Percentiles rank a stretch among this genome's conserved stretches.
phyloP scores from a whole-genome alignment of 92 coral and sea anemone species.

The Palythoa caribaeorum region DNA sequence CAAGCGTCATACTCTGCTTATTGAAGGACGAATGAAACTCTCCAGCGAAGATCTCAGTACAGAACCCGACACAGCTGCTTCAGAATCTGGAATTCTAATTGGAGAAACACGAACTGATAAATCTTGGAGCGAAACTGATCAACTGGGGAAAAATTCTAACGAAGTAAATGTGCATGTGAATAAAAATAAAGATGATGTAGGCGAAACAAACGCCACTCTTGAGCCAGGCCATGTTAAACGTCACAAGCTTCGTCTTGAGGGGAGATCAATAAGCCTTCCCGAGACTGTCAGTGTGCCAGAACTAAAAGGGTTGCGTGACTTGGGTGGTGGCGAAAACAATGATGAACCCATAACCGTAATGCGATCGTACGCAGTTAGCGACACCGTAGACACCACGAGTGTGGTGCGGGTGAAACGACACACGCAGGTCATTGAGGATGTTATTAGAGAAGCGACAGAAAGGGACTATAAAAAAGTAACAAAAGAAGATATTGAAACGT shows the following conservation, averaged over 20 bases:
- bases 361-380: neutral
- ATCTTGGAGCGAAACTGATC: constrained; percentile 7
- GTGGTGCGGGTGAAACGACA: constrained; percentile 84
- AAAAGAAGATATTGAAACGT: constrained; percentile 27
- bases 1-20: constrained; percentile 66
- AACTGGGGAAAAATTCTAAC: neutral
- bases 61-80: constrained; percentile 11
- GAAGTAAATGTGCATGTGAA: neutral
- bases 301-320: neutral
- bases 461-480: constrained; percentile 53
- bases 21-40: constrained; percentile 62
- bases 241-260: constrained; percentile 61
- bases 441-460: constrained; percentile 65
- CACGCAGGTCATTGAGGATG: constrained; percentile 86
- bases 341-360: neutral
- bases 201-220: neutral
- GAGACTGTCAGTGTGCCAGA: neutral
- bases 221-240: constrained; percentile 62
- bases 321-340: neutral
- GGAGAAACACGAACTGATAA: constrained; percentile 7
- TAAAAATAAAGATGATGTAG: neutral
- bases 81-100: constrained; percentile 4
- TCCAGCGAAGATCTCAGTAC: constrained; percentile 27
- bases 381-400: constrained; percentile 78
- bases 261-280: constrained; percentile 37